A percentile compares a stretch with the other conserved stretches of the same genome.
These are phyloP conservation scores for Pongo pygmaeus DNA, from an alignment of 2,113 vertebrate species.

Conservation along the genomic window DNA sequence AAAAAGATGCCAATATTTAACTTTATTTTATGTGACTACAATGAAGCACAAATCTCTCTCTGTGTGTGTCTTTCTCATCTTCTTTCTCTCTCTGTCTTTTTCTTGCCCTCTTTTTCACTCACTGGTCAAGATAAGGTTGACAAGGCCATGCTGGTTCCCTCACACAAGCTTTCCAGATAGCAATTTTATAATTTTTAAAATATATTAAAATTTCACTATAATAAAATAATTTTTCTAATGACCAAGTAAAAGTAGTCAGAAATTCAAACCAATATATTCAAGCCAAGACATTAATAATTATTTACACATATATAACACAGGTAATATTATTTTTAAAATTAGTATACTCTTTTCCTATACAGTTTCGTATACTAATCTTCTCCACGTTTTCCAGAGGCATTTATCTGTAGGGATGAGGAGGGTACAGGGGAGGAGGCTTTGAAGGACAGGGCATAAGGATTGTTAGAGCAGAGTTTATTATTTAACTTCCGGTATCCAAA, in stretches of 20 bases:
- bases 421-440: neutral
- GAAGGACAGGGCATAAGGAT: neutral
- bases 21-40: neutral
- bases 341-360: neutral
- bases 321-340: neutral
- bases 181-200: neutral
- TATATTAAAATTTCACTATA: neutral
- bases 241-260: neutral
- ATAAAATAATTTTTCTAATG: neutral
- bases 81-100: neutral
- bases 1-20: neutral
- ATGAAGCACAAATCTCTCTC: neutral
- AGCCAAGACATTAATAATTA: neutral
- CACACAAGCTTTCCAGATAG: neutral
- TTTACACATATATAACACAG: neutral
- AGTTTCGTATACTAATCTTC: neutral
- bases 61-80: neutral
- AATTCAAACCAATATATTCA: neutral
- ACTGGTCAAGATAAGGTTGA: neutral
- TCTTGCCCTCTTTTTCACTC: neutral
- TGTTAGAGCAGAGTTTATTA: neutral
- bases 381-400: neutral
- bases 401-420: neutral
- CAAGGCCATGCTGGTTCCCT: neutral
- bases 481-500: neutral